Evolutionary conservation across 1,140 invertebrate species (phyloP), one percentile per base, ranked within the genome.

Genomic region (Papilio machaon): DNA sequence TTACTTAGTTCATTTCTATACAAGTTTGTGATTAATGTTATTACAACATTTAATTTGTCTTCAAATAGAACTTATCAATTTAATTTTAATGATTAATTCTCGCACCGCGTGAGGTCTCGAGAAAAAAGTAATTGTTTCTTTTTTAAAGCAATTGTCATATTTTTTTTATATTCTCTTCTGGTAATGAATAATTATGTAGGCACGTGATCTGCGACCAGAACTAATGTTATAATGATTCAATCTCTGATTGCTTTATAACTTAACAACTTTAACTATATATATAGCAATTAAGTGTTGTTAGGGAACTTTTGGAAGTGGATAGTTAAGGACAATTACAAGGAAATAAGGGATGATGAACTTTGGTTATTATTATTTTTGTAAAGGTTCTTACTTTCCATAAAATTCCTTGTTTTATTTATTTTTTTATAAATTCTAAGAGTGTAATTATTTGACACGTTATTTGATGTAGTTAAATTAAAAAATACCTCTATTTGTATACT

Each of bases 261-360:
- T 70, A 35, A 70, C 64, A 70, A 70, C 64, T 70, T 35, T 70
- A 35, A 67, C 30, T 67, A 35, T 67, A 70, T 64, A 30, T 54
- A 54, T 13, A 64, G 30, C 64, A 70, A 70, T 70, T 70, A 70
- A 70, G 64, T 70, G 64, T 70, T 70, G 64, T 70, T 70, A 70
- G 64, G 64, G 64, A 70, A 70, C 30, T 30, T 23, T 70, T 70
- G 30, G 17, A 38, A 35, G 64, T 70, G 64, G 64, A 70, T 70
- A 38, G 64, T 70, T 70, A 15, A 70, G 0, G 64, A 70, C 64
- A 70, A 70, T 70, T 70, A 35, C 9, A 17, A 70, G 23, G 30
- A 70, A 35, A 70, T 35, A 70, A 70, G 64, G 30, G 7, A 10
- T 70, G 35, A 70, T 38, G 35, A 15, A 17, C 64, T 35, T 35